Evolutionary conservation across 2,113 vertebrate species (phyloP), one percentile per base, ranked within the genome.

Genomic region (Steatornis caripensis): DNA sequence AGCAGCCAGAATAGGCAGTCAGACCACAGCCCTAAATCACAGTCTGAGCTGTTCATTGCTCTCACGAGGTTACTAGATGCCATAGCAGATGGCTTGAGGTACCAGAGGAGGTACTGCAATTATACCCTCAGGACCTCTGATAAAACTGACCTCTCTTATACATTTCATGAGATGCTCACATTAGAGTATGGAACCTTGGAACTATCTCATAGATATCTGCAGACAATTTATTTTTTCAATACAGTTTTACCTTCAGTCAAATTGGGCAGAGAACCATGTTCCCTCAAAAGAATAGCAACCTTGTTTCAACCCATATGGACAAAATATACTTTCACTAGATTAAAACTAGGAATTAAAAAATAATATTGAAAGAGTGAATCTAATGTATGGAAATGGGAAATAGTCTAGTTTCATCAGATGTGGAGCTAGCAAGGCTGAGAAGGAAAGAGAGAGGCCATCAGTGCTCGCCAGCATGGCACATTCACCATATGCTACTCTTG

Each of bases 81-180:
- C 95, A 84, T 27, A 95, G 81, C 94, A 95, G 91, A 96, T 95
- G 93, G 93, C 87, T 70, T 82, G 89, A 96, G 91, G 91, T 68
- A 72, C 53, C 84, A 89, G 46, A 89, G 43, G 89, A 94, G 69
- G 48, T 68, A 71, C 55, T 82, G 60, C 13, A 17, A 81, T 75
- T 57, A 84, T 64, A 89, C 48, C 57, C 55, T 51, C 8, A 82
- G 81, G 91, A 64, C 22, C 24, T 61, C 58, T 89, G 89, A 71
- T 84, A 82, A 87, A 96, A 64, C 87, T 89, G 84, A 92, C 91
- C 77, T 91, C 51, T 87, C n/a, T 66, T n/a, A 71, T n/a, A 64
- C 19, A 53, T 82, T 93, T 95, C 45, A 93, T 37, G n/a, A 89
- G 51, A 43, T 48, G 34, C 39, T 87, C 69, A 43, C 74, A 75